Evolutionary conservation across 2,797 vertebrate genomes (phyloP).

Genomic region (Orientallactaga sibirica): DNA sequence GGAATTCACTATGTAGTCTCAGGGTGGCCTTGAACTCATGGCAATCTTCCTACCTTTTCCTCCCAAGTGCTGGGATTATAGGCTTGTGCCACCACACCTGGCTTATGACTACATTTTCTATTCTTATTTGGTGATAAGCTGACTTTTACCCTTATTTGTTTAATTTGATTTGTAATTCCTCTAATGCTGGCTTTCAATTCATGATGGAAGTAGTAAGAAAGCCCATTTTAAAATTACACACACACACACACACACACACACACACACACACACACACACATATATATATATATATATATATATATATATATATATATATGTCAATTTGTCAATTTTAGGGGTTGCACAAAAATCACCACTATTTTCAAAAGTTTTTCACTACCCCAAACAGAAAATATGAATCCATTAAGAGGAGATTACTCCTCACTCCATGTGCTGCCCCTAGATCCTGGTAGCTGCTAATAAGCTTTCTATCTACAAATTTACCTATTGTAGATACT

Average conservation of each 20-base stretch:
- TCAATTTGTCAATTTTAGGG: neutral
- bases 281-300: too few relatives aligned
- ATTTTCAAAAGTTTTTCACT: neutral
- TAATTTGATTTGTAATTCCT: neutral
- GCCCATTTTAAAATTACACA: neutral
- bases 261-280: too few relatives aligned
- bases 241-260: too few relatives aligned
- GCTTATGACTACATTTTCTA: neutral
- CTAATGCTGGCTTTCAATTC: neutral
- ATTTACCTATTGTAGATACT: too few relatives aligned
- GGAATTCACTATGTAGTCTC: too few relatives aligned
- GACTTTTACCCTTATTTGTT: neutral
- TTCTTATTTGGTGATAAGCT: neutral
- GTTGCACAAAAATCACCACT: neutral
- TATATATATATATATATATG: too few relatives aligned
- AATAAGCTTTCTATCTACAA: neutral
- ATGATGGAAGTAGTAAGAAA: neutral
- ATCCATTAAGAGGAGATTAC: neutral
- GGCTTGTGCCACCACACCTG: too few relatives aligned
- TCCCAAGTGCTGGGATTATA: too few relatives aligned
- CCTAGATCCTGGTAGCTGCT: neutral
- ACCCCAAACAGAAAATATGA: too few relatives aligned
- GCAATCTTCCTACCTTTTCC: too few relatives aligned
- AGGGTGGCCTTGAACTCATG: too few relatives aligned
- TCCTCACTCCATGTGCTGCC: neutral